Evolutionary conservation across 2,797 vertebrate species (phyloP).

Genomic region (Malurus splendens): DNA sequence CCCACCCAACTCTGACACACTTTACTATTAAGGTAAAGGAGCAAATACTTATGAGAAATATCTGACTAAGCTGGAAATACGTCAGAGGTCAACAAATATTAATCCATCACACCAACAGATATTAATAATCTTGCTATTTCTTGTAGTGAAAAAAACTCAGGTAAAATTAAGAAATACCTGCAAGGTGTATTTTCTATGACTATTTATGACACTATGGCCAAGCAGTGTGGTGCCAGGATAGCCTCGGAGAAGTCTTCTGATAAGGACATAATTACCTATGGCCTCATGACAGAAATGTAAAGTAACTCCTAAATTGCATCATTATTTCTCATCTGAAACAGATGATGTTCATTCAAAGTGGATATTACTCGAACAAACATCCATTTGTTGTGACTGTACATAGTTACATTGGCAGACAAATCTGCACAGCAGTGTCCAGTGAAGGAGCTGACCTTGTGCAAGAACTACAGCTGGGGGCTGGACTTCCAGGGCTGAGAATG

Average conservation of each 20-base stretch:
- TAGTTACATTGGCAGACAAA: not conserved
- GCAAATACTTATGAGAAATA: not conserved
- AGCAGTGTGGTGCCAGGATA: not conserved
- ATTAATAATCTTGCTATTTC: not conserved
- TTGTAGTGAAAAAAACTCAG: not conserved
- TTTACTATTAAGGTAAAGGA: not conserved
- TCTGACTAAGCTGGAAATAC: not conserved
- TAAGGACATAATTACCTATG: not conserved
- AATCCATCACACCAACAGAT: not conserved
- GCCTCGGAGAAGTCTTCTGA: not conserved
- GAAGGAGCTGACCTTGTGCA: not conserved
- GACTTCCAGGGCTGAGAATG: fast-evolving
- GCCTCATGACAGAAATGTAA: not conserved
- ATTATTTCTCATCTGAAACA: not conserved
- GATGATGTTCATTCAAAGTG: not conserved
- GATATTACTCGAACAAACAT: not conserved
- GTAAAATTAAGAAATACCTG: not conserved
- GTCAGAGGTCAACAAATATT: not conserved
- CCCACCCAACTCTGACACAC: not conserved
- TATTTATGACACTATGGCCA: not conserved
- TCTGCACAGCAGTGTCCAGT: not conserved
- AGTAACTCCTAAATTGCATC: not conserved
- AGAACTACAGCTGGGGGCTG: not conserved
- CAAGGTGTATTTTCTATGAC: not conserved
- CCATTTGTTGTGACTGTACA: not conserved